Conservation (phyloP, 2,113 vertebrate genomes). For the Heterochromis multidens region DNA sequence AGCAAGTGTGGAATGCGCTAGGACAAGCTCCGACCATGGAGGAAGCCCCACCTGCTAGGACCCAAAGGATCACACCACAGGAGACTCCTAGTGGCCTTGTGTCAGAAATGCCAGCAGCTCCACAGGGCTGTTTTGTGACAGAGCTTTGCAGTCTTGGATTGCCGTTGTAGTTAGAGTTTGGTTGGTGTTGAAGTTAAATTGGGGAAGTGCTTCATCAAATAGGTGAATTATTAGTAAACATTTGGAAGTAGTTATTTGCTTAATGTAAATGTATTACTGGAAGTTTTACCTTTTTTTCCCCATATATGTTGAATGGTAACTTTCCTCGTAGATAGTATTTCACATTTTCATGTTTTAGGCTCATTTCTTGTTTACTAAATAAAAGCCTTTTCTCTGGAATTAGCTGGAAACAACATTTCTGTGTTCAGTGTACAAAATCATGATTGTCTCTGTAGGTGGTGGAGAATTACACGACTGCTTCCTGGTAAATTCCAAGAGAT, state of each 20-base stretch:
- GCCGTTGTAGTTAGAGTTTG: neutral
- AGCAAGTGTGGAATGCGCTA: neutral
- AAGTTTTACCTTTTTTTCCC: neutral
- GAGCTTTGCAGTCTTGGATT: neutral
- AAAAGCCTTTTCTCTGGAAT: neutral
- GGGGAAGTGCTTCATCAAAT: rapidly evolving
- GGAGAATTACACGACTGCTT: neutral
- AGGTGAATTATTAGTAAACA: neutral
- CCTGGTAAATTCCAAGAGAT: neutral
- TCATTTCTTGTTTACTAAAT: neutral
- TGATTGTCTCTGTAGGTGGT: neutral
- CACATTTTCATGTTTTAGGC: neutral
- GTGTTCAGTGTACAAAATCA: neutral
- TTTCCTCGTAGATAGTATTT: neutral
- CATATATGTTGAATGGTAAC: neutral
- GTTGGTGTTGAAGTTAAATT: neutral
- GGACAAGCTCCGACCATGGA: neutral
- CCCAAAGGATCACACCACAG: neutral
- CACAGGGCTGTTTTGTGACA: neutral
- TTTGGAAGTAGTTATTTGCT: neutral
- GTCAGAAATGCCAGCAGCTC: neutral
- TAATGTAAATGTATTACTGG: neutral
- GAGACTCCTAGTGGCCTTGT: neutral
- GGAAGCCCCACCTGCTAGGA: neutral
- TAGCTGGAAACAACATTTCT: neutral